Base-by-base conservation (phyloP, 1,140 invertebrate species). In the Meloidogyne hapla region DNA sequence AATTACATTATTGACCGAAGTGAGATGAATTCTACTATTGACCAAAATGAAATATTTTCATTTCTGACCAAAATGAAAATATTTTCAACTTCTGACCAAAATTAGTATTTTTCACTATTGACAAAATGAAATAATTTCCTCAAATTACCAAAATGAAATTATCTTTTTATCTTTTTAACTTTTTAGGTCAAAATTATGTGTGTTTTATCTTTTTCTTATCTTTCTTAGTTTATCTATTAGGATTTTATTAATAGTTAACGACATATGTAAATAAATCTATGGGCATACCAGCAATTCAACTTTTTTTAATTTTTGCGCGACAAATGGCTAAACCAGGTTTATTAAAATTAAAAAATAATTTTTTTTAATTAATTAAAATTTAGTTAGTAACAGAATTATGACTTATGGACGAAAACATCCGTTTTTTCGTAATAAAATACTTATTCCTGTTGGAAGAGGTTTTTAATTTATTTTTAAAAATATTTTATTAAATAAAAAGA, bases 281-380 rank as follows among this genome's bases (percentile, higher is more conserved):
- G 48, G 48, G 48, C 2, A 56, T 56, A n/a, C 48, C 48, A 4
- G 48, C 48, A 56, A 56, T 56, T 6, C 48, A 56, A 56, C 12
- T 56, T 13, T 56, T 56, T 21, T 56, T 56, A 56, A 56, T 56
- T 56, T 56, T 56, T 56, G 48, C 48, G n/a, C 4, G 48, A n/a
- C 48, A 56, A 56, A 56, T 56, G 48, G 48, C 48, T 56, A 56
- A 56, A 56, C 48, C 48, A 56, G 48, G 48, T 56, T 56, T 56
- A n/a, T 13, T 21, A 3, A 18, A 15, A 18, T 18, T 5, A 1
- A 15, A 13, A 13, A n/a, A 18, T 15, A 42, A 42, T 45, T 1
- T 15, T 15, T n/a, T 56, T 56, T 56, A 56, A 56, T 48, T 18
- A 18, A 5, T 18, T 48, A 18, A 18, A 56, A n/a, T 42, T n/a